Base-by-base conservation (phyloP, 2,888 invertebrate species). In the Anorthoa munda region DNA sequence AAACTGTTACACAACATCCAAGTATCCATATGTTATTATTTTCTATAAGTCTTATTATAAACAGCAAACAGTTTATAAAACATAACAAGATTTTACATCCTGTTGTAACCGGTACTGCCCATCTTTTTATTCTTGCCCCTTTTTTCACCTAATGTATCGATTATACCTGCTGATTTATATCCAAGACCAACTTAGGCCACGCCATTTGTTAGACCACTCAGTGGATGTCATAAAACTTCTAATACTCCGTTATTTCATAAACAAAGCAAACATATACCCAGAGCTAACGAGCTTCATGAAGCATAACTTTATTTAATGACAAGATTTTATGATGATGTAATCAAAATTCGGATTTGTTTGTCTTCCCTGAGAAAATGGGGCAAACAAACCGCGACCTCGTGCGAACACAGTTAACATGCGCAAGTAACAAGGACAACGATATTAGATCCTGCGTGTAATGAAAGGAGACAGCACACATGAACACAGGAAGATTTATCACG, bases 401-500 rank as follows among this genome's bases (percentile, higher is more conserved):
- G 89, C 90, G 90, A 92, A 91, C 90, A 90, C 92, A 91, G 92
- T 94, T 93, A 93, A 94, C 93, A 92, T 91, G 91, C 90, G 89
- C 87, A 90, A 86, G 85, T 86, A 91, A 95, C 90, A 93, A 92
- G 90, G 93, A 94, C 86, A 67, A 75, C 67, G 85, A 91, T 92
- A 94, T 91, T 88, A 90, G 88, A 89, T 87, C 84, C 87, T 86
- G 72, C 64, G 85, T 89, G 90, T 91, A 91, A 91, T 90, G 88
- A 90, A 94, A 90, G 88, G 90, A 93, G 95, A 95, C 90, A 90
- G 94, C 86, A 89, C 86, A 92, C 89, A 92, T 89, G 91, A 90
- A 91, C 87, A 89, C 87, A 90, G 90, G 90, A 94, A 95, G 95
- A 96, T 96, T 95, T 96, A 96, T 96, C 95, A 96, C 94, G 95